Percentiles rank a stretch among this genome's conserved stretches.
Conservation (phyloP, 2,797 vertebrate species). For the Pelobates cultripes region DNA sequence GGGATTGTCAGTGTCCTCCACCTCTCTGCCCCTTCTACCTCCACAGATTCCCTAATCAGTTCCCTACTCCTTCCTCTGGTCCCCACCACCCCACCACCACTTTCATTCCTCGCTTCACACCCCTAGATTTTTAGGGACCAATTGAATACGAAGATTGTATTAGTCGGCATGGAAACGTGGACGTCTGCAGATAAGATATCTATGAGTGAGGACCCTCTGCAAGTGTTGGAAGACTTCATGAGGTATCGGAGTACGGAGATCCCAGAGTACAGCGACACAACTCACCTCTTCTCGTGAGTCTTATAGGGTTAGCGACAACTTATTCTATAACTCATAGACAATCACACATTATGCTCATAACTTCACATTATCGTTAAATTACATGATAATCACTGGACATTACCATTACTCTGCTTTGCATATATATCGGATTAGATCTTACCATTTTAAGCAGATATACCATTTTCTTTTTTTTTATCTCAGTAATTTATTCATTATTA, state of each 20-base stretch:
- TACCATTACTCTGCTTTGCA: too few species aligned
- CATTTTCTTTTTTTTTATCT: too few species aligned
- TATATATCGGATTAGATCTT: too few species aligned
- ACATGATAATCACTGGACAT: too few species aligned
- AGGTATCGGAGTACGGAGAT: constrained; percentile 85
- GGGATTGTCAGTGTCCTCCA: constrained; percentile 24
- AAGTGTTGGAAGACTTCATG: constrained; percentile 86
- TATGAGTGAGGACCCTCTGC: constrained; percentile 81
- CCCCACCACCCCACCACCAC: constrained; percentile 1
- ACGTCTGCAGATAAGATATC: constrained; percentile 84
- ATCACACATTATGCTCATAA: neutral
- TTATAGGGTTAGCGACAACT: constrained; percentile 48
- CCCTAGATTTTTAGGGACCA: constrained; percentile 91
- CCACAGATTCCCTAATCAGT: neutral
- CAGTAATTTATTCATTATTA: too few species aligned
- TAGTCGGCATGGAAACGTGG: constrained; percentile 96
- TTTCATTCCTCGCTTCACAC: constrained; percentile 31
- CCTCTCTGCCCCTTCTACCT: neutral
- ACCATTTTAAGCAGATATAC: too few species aligned
- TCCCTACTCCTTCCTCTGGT: neutral
- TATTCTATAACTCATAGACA: neutral
- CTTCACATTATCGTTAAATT: too few species aligned
- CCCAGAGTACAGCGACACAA: constrained; percentile 82
- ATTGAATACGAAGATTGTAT: constrained; percentile 90
- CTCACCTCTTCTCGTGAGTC: constrained; percentile 92